A percentile compares a stretch with the other conserved stretches of the same genome.
Evolutionary conservation across 1,140 invertebrate genomes (phyloP).

Genomic region (Polypedilum pembai): DNA sequence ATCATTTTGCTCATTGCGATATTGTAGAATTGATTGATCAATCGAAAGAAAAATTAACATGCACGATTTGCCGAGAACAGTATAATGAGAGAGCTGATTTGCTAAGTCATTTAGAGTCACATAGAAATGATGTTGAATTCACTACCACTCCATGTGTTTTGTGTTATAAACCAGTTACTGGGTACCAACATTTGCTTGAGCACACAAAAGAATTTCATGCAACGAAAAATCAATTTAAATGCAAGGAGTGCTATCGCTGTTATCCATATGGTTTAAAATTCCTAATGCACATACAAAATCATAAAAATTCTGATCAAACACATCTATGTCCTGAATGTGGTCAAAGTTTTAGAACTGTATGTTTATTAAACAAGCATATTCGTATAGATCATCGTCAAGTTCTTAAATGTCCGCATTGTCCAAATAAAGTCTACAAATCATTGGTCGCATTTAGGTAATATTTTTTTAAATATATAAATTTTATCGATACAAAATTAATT

Average conservation of each 20-base stretch:
- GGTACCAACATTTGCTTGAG: not conserved
- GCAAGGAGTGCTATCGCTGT: not conserved
- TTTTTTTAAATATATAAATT: too few relatives aligned
- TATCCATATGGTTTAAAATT: conserved; percentile 5
- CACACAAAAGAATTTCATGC: not conserved
- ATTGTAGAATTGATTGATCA: not conserved
- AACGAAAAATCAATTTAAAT: not conserved
- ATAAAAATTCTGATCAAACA: not conserved
- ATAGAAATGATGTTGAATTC: conserved; percentile 13
- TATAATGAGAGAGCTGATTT: not conserved
- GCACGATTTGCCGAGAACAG: conserved; percentile 3
- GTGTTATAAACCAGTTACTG: not conserved
- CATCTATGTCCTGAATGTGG: conserved; percentile 10
- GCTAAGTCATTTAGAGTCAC: not conserved
- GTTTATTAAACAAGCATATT: not conserved
- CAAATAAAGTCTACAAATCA: not conserved
- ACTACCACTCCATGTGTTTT: not conserved
- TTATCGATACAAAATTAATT: too few relatives aligned
- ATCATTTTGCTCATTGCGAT: not conserved
- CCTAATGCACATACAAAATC: conserved; percentile 1
- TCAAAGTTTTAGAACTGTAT: not conserved
- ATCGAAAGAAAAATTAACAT: not conserved
- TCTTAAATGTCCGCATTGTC: not conserved
- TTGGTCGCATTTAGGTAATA: not conserved
- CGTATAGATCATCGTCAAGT: not conserved